A percentile compares a stretch with the other conserved stretches of the same genome.
phyloP scores from a whole-genome alignment of 2,888 invertebrate species.

The Lithophane semibrunnea region DNA sequence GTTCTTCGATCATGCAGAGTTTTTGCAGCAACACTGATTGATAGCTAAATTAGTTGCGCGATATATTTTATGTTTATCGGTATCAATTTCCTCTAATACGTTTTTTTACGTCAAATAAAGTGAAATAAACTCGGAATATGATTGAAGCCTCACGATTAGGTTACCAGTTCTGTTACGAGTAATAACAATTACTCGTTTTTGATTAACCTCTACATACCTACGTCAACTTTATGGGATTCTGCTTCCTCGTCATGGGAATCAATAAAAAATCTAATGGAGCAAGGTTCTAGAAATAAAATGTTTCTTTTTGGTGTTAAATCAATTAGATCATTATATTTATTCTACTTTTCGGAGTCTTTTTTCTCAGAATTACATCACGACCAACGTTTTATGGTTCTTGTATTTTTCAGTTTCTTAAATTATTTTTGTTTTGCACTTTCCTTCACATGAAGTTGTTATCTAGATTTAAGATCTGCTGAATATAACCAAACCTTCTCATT shows the following conservation, averaged over 20 bases:
- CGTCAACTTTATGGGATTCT: slow-evolving; percentile 2
- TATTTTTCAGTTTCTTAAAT: too few species aligned
- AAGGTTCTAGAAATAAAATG: neutral
- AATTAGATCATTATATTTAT: neutral
- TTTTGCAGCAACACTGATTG: slow-evolving; percentile 40
- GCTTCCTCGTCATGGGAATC: neutral
- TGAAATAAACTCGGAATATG: slow-evolving; percentile 41
- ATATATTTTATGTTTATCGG: slow-evolving; percentile 41
- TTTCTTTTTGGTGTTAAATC: neutral
- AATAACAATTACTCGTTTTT: slow-evolving; percentile 6
- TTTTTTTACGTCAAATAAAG: slow-evolving; percentile 34
- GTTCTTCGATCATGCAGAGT: neutral
- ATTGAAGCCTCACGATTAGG: slow-evolving; percentile 49
- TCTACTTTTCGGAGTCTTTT: neutral
- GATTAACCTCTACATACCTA: slow-evolving; percentile 1
- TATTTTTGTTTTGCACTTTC: neutral
- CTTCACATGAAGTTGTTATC: neutral
- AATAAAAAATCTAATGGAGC: neutral
- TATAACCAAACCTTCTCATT: neutral
- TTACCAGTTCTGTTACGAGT: slow-evolving; percentile 17
- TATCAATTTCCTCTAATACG: slow-evolving; percentile 53
- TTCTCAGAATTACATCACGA: neutral
- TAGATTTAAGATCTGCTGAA: neutral
- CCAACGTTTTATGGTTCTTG: too few species aligned
- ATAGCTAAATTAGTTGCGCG: slow-evolving; percentile 36